Evolutionary conservation across 1,140 invertebrate species (phyloP), one percentile per base, ranked within the genome.

Genomic region (Trypoxylus dichotomus): DNA sequence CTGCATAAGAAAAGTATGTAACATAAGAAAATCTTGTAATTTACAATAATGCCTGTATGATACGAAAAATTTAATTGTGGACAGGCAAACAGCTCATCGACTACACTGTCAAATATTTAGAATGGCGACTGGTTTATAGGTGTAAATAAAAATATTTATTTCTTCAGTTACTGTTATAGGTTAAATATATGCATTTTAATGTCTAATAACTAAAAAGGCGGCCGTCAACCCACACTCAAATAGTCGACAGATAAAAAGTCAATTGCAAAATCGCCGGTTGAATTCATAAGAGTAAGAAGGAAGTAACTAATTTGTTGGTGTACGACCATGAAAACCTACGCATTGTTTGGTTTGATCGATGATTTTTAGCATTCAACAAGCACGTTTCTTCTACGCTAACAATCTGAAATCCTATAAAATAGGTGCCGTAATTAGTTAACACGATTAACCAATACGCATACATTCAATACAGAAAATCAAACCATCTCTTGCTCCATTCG

Each of bases 241-340:
- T 24, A 63, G 60, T 63, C 19, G 19, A 21, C 60, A 11, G 21
- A 63, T 6, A 27, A 63, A n/a, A 63, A 63, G 13, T 19, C 25
- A 63, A 63, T 63, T 63, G 60, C 60, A 63, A 63, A 63, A 63
- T 63, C 60, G 19, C 21, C 21, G 21, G 60, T 19, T 24, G 19
- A 63, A 24, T 63, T 63, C 60, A 63, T 63, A 63, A 27, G 21
- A n/a, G 21, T 19, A 24, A 63, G 13, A 19, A 63, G 60, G 60
- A 63, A 63, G 60, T 63, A 63, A 63, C 60, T 13, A 63, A 63
- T 63, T 63, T 63, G 60, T 27, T 63, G 21, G 25, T 63, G 60
- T 27, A 27, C 21, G 60, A 63, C 60, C 60, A 63, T 63, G 60
- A 63, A 63, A 63, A 63, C 60, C 60, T 27, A 63, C 60, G 60